Evolutionary conservation across 2,113 vertebrate genomes (phyloP), one percentile per base, ranked within the genome.

Genomic region (Procapra przewalskii): DNA sequence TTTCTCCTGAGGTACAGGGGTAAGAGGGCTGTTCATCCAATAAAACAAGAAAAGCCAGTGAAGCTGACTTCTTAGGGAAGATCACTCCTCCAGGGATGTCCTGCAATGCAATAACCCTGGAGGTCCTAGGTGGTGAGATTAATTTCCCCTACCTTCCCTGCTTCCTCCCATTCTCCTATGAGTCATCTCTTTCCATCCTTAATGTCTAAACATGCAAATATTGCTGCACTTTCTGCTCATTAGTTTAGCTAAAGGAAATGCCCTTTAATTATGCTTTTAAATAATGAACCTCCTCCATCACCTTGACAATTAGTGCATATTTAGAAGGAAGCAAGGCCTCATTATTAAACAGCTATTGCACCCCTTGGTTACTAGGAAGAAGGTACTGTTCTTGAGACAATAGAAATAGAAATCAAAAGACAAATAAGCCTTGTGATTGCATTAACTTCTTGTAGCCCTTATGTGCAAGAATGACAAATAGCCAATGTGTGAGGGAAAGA

Each of bases 261-360:
- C 94, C 98, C 97, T 97, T 98, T 98, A 98, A 98, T 98, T 98
- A 98, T 95, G 93, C 95, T 83, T 98, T 97, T 97, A 97, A 96
- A 93, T 97, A 98, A 98, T 98, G 97, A 98, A 96, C 95, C 92
- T 98, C 94, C 96, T 98, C 96, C 93, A 98, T 98, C 98, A 98
- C 97, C 94, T 97, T 98, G 98, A 98, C 98, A 98, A 97, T 98
- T 97, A 67, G 91, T 45, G 40, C 95, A 96, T 96, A 93, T 96
- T 98, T 98, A 95, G 90, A 89, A 95, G 89, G 55, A 95, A 95
- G 91, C 90, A 83, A 95, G 95, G 48, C 45, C 92, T 98, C 97
- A 82, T 97, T 97, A 96, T 81, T 86, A 96, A 97, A 59, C 93
- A 95, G 48, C 90, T 27, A 88, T 71, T 92, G 77, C 59, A 36